A percentile compares a stretch with the other conserved stretches of the same genome.
Evolutionary conservation across 2,113 vertebrate species (phyloP).

Genomic region (Nyctereutes procyonoides): DNA sequence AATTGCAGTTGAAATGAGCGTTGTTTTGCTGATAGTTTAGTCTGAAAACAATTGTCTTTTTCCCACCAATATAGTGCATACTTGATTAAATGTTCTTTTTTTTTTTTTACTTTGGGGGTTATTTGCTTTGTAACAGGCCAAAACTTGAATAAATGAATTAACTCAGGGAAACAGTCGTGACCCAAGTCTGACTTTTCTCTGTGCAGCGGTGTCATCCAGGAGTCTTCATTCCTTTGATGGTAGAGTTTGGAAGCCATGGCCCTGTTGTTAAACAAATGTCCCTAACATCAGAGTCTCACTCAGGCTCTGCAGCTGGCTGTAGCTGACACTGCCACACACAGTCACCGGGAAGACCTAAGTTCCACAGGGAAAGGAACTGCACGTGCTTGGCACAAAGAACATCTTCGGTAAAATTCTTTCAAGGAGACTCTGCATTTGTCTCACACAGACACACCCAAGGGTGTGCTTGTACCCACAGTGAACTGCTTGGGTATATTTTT

Average conservation of each 20-base stretch:
- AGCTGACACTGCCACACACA: background rate
- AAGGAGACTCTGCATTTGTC: accelerated
- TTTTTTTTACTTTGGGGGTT: background rate
- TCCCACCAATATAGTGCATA: background rate
- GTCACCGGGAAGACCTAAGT: background rate
- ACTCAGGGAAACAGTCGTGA: background rate
- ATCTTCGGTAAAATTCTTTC: accelerated
- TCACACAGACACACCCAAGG: background rate
- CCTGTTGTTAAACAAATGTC: background rate
- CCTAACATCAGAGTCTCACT: no score
- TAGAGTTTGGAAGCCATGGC: background rate
- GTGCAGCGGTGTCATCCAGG: background rate
- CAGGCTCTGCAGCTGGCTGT: background rate
- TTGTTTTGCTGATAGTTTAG: slow-evolving; percentile 54
- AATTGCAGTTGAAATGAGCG: slow-evolving; percentile 66
- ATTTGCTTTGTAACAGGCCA: slow-evolving; percentile 19
- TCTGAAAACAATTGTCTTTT: slow-evolving; percentile 69
- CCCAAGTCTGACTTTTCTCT: background rate
- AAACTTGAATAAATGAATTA: slow-evolving; percentile 36
- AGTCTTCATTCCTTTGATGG: background rate
- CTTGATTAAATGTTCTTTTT: slow-evolving; percentile 6
- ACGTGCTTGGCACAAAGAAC: background rate
- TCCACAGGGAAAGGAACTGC: background rate
- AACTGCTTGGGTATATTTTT: no score
- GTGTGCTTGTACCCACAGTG: accelerated